Base-by-base conservation (phyloP, 2,797 vertebrate genomes). In the Peromyscus attwateri region DNA sequence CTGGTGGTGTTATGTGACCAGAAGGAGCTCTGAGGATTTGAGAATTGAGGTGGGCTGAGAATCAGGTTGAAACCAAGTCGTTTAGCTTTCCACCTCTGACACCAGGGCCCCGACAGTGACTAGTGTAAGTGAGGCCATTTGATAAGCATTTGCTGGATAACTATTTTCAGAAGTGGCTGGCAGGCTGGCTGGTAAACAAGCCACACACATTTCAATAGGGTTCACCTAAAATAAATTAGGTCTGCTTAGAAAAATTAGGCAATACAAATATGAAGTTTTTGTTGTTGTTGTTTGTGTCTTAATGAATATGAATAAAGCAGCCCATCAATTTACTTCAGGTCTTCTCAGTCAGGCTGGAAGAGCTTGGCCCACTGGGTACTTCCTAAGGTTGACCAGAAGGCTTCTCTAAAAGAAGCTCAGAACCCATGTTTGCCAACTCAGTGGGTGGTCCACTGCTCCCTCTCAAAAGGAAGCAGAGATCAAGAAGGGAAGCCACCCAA, bases 271-370 rank as follows among this genome's bases (percentile, higher is more conserved):
- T 19, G 71, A 70, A 34, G 23, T 66, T 21, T 49, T 23, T 68
- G 70, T 57, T 94, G 52, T 81, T 52, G 46, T 52, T 91, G 83
- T 77, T 10, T 90, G 77, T 82, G 31, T 79, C 64, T 64, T 82
- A 37, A 60, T 46, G 57, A 94, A 79, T 64, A 57, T 23, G 27
- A 89, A 49, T 23, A n/a, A 66, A 11, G 76, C 12, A 62, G 40
- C 29, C 21, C 19, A 23, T 3, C 37, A 46, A 27, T n/a, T 83
- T 89, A 73, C 73, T 34, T 2, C 46, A 46, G 49, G 57, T 55
- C 85, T 89, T 83, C 25, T 64, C 37, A 29, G 21, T 1, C 5
- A 1, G 31, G 57, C 4, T 66, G 37, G 23, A 25, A 71, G 19
- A 13, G 23, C 64, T 34, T 1, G 52, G 12, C 46, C 52, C 31